Evolutionary conservation across 2,888 invertebrate species (phyloP).

Genomic region (Sphecodes monilicornis): DNA sequence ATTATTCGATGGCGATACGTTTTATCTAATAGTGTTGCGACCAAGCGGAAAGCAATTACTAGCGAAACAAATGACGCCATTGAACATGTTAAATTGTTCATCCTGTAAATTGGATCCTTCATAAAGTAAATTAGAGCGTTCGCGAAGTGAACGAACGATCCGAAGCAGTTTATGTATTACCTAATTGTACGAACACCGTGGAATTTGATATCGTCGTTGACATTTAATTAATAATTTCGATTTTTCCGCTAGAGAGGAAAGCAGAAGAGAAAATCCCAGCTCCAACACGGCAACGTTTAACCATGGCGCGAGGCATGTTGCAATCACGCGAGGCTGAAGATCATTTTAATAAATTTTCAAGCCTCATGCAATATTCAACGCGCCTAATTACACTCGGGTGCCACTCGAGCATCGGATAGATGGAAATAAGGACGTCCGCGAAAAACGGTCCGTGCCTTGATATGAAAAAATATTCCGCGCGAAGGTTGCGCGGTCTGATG

Average conservation of each 20-base stretch:
- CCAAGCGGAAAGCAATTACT: background rate
- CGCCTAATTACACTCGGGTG: slow-evolving; percentile 54
- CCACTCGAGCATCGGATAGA: slow-evolving; percentile 39
- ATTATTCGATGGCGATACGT: too few relatives aligned
- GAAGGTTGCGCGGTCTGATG: slow-evolving; percentile 13
- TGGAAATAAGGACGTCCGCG: slow-evolving; percentile 22
- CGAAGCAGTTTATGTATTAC: background rate
- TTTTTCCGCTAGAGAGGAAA: background rate
- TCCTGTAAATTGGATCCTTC: background rate
- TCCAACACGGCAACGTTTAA: slow-evolving; percentile 39
- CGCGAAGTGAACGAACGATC: background rate
- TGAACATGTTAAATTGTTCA: background rate
- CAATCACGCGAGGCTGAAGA: slow-evolving; percentile 43
- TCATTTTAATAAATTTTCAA: slow-evolving; percentile 65
- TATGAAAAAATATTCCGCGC: slow-evolving; percentile 28
- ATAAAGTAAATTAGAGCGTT: background rate
- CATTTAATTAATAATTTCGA: slow-evolving; percentile 19
- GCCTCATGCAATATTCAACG: slow-evolving; percentile 68
- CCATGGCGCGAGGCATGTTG: slow-evolving; percentile 22
- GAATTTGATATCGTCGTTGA: background rate
- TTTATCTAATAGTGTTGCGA: background rate
- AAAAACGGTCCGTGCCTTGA: background rate
- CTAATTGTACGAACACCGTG: background rate
- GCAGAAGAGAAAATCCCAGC: slow-evolving; percentile 27
- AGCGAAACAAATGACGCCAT: background rate